Evolutionary conservation across 2,888 invertebrate genomes (phyloP), one percentile per base, ranked within the genome.

Genomic region (Sinopyrophorus schimmeli): DNA sequence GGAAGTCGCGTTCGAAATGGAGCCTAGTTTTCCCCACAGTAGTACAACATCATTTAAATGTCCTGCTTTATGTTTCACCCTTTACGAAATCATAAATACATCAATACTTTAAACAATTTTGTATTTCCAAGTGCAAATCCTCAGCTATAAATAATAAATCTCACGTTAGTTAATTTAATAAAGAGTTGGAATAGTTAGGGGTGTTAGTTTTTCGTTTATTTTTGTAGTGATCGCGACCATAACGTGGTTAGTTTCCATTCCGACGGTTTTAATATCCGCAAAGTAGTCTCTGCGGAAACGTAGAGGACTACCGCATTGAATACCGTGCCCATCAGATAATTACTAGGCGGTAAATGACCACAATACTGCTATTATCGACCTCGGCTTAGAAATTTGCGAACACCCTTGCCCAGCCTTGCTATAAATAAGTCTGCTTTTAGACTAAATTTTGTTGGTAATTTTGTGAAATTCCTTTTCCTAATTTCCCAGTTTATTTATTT

Each of bases 11-110:
- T 16, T 41, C 23, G 16, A 17, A 41, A 31, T 24, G 30, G 35
- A 28, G 20, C 20, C 16, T 41, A n/a, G 41, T 31, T 31, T 31
- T 41, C 41, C 31, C 24, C 12, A 24, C 39, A 39, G 27, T 27
- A 27, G 17, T 28, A 17, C 28, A 28, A 39, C 39, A 31, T 31
- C 41, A 41, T 41, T 41, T 41, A 41, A 41, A 41, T 41, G 31
- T 41, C 41, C 41, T 23, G 30, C 31, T 31, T 41, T 41, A 41
- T 41, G 41, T 41, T 41, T 41, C 31, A 41, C 31, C 30, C 41
- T 41, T 31, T 41, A 16, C 31, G 24, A 35, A 35, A 41, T 31
- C 41, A 41, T 41, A 41, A 41, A 41, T 41, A 41, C 30, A 41
- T 41, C 41, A 41, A 31, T 41, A n/a, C n/a, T n/a, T n/a, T n/a